phyloP scores from a whole-genome alignment of 2,888 invertebrate species.

The Alviniconcha strummeri region DNA sequence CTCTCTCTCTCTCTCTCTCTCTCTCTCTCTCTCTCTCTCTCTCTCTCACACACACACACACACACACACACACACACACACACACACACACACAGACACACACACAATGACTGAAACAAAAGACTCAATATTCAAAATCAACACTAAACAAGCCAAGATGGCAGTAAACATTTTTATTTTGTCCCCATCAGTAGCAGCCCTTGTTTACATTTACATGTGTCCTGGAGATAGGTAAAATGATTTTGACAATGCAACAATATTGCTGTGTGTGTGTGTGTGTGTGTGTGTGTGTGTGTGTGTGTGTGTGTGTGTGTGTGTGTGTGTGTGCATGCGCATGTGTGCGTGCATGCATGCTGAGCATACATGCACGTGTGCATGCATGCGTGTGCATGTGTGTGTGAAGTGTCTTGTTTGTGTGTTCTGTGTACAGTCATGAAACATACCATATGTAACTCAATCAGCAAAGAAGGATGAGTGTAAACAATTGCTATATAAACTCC shows the following conservation, averaged over 20 bases:
- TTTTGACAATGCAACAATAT: not conserved
- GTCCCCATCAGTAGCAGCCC: too few relatives aligned
- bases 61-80: not conserved
- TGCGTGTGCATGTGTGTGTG: not conserved
- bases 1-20: not conserved
- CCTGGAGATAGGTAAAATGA: too few relatives aligned
- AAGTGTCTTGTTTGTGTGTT: not conserved
- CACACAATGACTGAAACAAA: not conserved
- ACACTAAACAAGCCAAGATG: too few relatives aligned
- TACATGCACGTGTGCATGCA: not conserved
- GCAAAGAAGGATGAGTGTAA: too few relatives aligned
- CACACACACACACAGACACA: not conserved
- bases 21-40: not conserved
- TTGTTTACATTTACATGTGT: too few relatives aligned
- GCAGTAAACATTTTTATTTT: too few relatives aligned
- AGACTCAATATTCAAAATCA: too few relatives aligned
- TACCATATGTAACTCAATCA: too few relatives aligned
- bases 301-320: constrained; percentile 13
- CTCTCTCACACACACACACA: not conserved
- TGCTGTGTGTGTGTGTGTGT: constrained; percentile 3
- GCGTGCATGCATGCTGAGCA: not conserved
- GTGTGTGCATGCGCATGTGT: not conserved
- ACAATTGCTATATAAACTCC: too few relatives aligned
- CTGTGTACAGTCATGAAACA: too few relatives aligned
- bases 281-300: not conserved